Evolutionary conservation across 2,888 invertebrate genomes (phyloP).

Genomic region (Apamea anceps): DNA sequence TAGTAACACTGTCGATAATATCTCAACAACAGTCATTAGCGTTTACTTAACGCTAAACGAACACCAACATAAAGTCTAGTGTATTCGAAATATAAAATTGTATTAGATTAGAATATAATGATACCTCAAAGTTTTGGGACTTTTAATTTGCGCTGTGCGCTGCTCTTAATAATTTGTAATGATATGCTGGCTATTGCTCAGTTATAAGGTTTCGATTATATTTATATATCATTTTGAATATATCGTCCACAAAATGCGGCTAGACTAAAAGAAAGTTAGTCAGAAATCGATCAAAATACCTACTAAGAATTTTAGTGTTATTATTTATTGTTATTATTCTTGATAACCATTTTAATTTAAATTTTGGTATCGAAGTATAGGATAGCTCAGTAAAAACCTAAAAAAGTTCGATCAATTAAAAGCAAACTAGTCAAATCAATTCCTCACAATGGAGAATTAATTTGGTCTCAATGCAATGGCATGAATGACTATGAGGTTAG

Average conservation of each 20-base stretch:
- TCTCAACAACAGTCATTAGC: not conserved
- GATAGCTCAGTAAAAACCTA: not conserved
- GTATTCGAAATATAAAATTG: not conserved
- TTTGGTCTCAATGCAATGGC: not conserved
- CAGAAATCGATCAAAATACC: not conserved
- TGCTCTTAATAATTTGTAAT: not conserved
- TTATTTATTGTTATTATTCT: too few species aligned
- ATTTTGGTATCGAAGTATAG: not conserved
- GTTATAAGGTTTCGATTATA: not conserved
- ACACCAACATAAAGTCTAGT: not conserved
- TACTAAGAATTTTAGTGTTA: not conserved
- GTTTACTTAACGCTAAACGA: not conserved
- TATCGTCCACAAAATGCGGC: not conserved
- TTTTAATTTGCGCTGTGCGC: not conserved
- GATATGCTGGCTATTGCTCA: not conserved
- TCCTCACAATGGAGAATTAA: not conserved
- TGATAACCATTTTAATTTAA: not conserved
- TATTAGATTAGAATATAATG: not conserved
- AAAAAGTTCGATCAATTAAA: not conserved
- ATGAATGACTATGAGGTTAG: not conserved
- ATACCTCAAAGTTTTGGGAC: not conserved
- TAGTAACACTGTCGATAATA: not conserved
- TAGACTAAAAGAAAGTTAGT: too few species aligned
- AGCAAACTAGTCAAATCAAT: not conserved
- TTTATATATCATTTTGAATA: not conserved